phyloP scores from a whole-genome alignment of 2,888 invertebrate genomes.

The Leistus spinibarbis region DNA sequence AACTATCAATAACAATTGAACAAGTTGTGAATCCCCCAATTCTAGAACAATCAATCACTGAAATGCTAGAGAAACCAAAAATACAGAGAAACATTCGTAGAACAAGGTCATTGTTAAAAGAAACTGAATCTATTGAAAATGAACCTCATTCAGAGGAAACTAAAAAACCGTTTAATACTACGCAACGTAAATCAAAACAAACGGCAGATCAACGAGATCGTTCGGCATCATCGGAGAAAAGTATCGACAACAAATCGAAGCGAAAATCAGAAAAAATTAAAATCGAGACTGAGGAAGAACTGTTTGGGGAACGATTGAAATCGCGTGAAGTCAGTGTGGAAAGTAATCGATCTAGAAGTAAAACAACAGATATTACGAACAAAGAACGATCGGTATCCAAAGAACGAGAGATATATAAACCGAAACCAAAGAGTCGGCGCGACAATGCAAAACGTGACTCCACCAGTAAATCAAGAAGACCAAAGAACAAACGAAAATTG shows the following conservation, averaged over 20 bases:
- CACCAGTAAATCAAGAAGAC: background rate
- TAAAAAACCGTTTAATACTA: background rate
- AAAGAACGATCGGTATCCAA: background rate
- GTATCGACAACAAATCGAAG: no score
- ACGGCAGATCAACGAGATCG: background rate
- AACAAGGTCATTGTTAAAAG: constrained; percentile 10
- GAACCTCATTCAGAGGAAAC: background rate
- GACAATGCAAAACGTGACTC: background rate
- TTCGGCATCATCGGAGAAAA: background rate
- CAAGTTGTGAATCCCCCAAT: background rate
- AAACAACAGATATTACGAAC: background rate
- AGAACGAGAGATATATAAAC: background rate
- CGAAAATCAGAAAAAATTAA: no score
- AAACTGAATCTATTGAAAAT: background rate
- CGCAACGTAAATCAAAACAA: background rate
- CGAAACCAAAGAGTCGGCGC: background rate
- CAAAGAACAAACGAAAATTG: background rate
- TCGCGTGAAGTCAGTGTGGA: background rate
- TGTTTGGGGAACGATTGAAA: background rate
- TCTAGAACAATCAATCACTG: background rate
- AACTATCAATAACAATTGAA: background rate
- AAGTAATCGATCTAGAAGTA: background rate
- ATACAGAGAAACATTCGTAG: background rate
- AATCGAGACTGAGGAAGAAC: background rate
- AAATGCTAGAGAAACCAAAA: background rate